Evolutionary conservation across 2,888 invertebrate species (phyloP).

Genomic region (Andrena trimmerana): DNA sequence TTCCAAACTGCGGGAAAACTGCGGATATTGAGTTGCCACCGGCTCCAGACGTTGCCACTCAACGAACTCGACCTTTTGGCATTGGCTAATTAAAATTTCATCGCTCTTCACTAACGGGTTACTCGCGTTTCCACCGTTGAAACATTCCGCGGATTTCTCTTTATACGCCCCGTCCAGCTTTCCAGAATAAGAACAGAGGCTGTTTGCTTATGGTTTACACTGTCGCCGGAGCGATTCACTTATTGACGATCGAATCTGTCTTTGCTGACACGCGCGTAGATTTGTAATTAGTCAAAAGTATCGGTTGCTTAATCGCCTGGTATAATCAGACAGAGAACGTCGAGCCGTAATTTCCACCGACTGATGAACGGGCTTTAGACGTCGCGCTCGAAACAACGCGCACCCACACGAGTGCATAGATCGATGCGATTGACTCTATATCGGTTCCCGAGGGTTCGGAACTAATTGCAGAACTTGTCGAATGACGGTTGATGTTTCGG

Average conservation of each 20-base stretch:
- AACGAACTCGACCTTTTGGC: not conserved
- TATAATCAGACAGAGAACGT: not conserved
- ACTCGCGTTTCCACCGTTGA: not conserved
- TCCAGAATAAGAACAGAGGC: not conserved
- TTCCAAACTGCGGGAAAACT: not conserved
- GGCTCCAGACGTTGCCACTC: not conserved
- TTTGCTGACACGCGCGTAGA: not conserved
- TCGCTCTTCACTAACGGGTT: not conserved
- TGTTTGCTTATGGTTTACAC: not conserved
- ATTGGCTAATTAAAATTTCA: slow-evolving; percentile 6
- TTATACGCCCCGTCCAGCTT: not conserved
- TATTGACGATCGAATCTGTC: too few species aligned
- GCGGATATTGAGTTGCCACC: not conserved
- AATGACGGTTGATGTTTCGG: slow-evolving; percentile 17
- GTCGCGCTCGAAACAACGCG: slow-evolving; percentile 5
- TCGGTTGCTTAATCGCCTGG: not conserved
- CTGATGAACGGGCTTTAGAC: not conserved
- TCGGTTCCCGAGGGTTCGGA: not conserved
- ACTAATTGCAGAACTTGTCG: slow-evolving; percentile 37
- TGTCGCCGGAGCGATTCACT: not conserved
- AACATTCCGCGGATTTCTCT: not conserved
- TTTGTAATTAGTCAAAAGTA: not conserved
- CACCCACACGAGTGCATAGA: slow-evolving; percentile 1
- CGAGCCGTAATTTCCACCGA: not conserved
- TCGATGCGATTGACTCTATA: not conserved